phyloP scores from a whole-genome alignment of 2,113 vertebrate species.

The Odocoileus hemionus region DNA sequence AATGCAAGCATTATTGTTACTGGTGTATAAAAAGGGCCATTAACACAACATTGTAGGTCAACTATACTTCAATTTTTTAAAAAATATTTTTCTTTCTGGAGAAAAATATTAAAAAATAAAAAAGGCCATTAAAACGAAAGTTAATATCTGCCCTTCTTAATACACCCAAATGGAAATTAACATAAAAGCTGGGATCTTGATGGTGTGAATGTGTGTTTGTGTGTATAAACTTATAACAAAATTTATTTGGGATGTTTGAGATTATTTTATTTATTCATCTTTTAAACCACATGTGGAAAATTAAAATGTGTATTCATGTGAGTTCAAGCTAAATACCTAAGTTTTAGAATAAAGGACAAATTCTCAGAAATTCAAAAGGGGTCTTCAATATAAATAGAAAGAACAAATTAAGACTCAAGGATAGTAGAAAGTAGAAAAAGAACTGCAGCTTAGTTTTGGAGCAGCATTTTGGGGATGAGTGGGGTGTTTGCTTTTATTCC shows the following conservation, averaged over 20 bases:
- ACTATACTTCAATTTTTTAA: background rate
- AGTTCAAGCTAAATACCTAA: background rate
- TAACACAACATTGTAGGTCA: background rate
- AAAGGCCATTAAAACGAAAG: background rate
- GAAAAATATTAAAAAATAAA: background rate
- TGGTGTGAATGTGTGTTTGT: background rate
- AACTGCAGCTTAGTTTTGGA: slow-evolving; percentile 19
- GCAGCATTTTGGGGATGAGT: background rate
- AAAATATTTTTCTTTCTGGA: background rate
- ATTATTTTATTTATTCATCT: slow-evolving; percentile 25
- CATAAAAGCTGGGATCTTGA: background rate
- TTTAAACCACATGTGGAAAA: background rate
- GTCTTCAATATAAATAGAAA: slow-evolving; percentile 1
- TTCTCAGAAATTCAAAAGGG: slow-evolving; percentile 10
- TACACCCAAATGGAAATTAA: background rate
- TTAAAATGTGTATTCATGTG: background rate
- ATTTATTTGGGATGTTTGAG: background rate
- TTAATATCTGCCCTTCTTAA: background rate
- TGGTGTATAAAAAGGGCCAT: background rate
- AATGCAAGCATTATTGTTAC: background rate
- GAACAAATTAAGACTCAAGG: background rate
- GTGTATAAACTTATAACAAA: background rate
- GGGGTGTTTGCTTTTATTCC: background rate
- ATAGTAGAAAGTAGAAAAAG: slow-evolving; percentile 17
- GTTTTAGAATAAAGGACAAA: slow-evolving; percentile 36